Percentiles rank a stretch among this genome's conserved stretches.
phyloP scores from a whole-genome alignment of 1,140 invertebrate species.

The Fopius arisanus region DNA sequence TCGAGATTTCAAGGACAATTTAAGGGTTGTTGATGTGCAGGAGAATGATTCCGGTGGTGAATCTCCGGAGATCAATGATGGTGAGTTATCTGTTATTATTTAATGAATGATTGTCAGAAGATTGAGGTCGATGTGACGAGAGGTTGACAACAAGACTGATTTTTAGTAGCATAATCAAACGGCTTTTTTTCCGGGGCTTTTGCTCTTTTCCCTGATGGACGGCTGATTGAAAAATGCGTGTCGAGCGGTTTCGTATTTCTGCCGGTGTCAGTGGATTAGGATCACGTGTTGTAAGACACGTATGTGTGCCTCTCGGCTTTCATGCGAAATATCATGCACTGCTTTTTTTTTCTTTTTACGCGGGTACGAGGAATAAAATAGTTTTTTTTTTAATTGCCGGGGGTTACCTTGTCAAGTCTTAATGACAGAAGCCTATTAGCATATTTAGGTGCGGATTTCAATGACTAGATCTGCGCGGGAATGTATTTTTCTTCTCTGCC shows the following conservation, averaged over 20 bases:
- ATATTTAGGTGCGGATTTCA: background rate
- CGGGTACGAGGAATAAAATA: background rate
- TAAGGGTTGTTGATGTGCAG: background rate
- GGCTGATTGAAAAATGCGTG: background rate
- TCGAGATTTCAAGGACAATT: constrained; percentile 12
- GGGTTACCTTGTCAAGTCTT: background rate
- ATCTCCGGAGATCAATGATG: constrained; percentile 8
- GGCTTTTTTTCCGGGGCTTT: no score
- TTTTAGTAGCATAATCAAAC: background rate
- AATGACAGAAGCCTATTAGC: background rate
- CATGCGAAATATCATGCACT: background rate
- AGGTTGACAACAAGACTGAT: no score
- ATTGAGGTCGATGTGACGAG: no score
- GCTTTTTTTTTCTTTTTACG: background rate
- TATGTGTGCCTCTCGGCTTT: background rate
- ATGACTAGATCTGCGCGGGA: background rate
- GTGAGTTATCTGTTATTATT: background rate
- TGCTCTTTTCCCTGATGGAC: background rate
- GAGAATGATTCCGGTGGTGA: background rate
- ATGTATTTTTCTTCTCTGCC: no score
- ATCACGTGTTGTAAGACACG: constrained; percentile 25
- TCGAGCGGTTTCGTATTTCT: constrained; percentile 18
- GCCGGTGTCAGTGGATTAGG: constrained; percentile 22
- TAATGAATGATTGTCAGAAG: no score
- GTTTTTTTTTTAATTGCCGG: no score